phyloP scores from a whole-genome alignment of 2,113 vertebrate genomes.

The Sigmodon hispidus region DNA sequence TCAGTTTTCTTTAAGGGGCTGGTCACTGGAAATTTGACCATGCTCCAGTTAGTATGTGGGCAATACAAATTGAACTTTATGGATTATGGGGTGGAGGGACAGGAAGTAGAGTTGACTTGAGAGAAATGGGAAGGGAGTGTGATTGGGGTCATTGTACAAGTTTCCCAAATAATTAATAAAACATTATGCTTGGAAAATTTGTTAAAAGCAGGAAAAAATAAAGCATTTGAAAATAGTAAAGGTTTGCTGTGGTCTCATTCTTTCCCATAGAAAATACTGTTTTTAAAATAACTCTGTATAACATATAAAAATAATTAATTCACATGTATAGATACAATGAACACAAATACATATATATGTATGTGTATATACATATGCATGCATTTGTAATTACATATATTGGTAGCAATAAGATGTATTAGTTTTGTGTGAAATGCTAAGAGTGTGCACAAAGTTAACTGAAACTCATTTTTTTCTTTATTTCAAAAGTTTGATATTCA shows the following conservation, averaged over 20 bases:
- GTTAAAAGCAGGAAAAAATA: background rate
- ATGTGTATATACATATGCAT: background rate
- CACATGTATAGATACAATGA: background rate
- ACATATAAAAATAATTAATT: background rate
- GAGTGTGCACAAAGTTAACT: background rate
- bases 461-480: background rate
- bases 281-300: background rate
- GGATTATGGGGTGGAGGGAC: rapidly evolving
- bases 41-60: background rate
- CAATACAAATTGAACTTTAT: background rate
- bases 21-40: background rate
- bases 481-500: background rate
- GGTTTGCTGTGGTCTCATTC: background rate
- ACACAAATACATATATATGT: background rate
- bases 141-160: too few relatives aligned
- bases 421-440: background rate
- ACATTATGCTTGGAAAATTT: background rate
- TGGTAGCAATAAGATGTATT: background rate
- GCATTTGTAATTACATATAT: background rate
- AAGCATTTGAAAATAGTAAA: background rate
- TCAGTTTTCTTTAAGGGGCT: background rate
- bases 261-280: background rate
- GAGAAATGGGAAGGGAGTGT: background rate
- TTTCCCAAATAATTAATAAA: background rate
- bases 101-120: background rate